A percentile compares a stretch with the other conserved stretches of the same genome.
phyloP scores from a whole-genome alignment of 2,113 vertebrate genomes.

The Centrocercus urophasianus region DNA sequence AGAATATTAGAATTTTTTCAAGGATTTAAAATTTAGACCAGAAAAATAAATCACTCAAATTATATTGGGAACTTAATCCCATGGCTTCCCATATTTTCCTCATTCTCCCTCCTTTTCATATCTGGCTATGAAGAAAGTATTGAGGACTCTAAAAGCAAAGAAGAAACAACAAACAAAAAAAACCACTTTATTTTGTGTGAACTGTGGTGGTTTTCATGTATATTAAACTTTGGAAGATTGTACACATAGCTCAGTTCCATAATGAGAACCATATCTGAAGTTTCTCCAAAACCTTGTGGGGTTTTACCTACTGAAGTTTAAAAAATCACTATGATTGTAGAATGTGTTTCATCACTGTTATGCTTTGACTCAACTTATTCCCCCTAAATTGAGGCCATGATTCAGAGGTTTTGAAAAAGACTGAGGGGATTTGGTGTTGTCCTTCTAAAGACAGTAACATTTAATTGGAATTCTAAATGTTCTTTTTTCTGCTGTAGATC shows the following conservation, averaged over 20 bases:
- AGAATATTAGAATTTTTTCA: neutral
- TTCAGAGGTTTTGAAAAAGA: neutral
- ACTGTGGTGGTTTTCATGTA: neutral
- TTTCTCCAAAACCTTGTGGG: neutral
- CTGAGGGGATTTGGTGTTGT: neutral
- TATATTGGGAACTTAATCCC: neutral
- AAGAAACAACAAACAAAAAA: neutral
- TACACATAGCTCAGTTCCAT: neutral
- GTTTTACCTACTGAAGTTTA: neutral
- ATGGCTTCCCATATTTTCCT: neutral
- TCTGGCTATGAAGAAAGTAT: neutral
- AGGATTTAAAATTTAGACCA: neutral
- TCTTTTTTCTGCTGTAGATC: slow-evolving; percentile 80
- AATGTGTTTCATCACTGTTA: neutral
- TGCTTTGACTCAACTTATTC: neutral
- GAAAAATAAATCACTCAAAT: neutral
- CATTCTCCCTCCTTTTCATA: neutral
- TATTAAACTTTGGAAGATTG: neutral
- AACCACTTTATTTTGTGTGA: neutral
- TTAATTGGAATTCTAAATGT: neutral
- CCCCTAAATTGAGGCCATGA: neutral
- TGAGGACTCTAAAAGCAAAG: neutral
- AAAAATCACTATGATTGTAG: neutral
- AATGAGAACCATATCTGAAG: neutral
- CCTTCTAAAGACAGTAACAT: neutral